Conservation (phyloP, 1,140 invertebrate species). For the Drosophila elegans region DNA sequence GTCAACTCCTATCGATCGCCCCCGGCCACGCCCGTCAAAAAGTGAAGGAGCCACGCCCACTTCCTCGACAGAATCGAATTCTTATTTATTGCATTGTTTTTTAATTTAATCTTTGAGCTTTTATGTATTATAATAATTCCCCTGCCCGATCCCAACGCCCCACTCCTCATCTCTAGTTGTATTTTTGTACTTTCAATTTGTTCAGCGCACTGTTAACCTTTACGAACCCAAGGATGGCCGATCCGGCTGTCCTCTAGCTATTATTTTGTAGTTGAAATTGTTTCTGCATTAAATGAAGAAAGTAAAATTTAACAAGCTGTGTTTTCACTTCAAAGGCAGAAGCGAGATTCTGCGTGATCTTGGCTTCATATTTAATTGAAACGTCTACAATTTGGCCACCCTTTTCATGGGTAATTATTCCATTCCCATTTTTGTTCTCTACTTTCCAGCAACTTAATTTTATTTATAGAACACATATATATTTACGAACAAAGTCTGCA, state of each 20-base stretch:
- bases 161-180: conserved; percentile 44
- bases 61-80: conserved; percentile 15
- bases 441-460: too few species aligned
- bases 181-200: conserved; percentile 68
- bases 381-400: too few species aligned
- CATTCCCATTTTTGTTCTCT: too few species aligned
- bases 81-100: conserved; percentile 79
- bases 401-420: too few species aligned
- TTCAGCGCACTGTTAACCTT: conserved; percentile 77
- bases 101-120: conserved; percentile 63
- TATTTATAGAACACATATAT: too few species aligned
- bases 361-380: too few species aligned
- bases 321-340: not conserved
- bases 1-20: conserved; percentile 71
- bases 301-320: conserved; percentile 17
- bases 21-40: conserved; percentile 63
- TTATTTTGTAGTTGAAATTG: conserved; percentile 76
- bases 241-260: conserved; percentile 63
- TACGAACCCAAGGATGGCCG: conserved; percentile 44
- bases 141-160: conserved; percentile 14
- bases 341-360: too few species aligned
- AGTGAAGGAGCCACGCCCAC: conserved; percentile 29
- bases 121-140: conserved; percentile 64
- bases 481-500: too few species aligned
- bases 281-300: conserved; percentile 75